phyloP scores from a whole-genome alignment of 2,888 invertebrate genomes.

The Beris chalybata region DNA sequence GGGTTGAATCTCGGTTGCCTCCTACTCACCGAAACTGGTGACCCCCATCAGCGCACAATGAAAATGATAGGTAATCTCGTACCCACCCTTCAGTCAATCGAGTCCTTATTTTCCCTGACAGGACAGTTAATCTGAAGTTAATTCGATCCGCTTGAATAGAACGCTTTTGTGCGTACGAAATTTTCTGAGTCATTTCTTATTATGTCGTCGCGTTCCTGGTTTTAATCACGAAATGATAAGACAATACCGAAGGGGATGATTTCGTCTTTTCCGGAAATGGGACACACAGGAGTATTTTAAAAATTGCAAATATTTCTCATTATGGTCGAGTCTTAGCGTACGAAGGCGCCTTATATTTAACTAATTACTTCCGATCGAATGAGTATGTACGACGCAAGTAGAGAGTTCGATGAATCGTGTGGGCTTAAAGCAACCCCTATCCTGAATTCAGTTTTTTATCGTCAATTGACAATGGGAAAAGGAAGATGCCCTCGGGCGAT shows the following conservation, averaged over 20 bases:
- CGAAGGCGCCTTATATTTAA: constrained; percentile 7
- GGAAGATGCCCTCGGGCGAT: constrained; percentile 29
- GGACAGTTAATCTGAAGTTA: constrained; percentile 39
- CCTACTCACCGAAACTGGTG: constrained; percentile 1
- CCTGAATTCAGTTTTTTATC: constrained; percentile 6
- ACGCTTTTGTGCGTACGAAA: constrained; percentile 25
- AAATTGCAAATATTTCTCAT: background rate
- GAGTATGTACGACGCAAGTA: background rate
- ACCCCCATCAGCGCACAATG: background rate
- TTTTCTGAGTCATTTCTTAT: constrained; percentile 36
- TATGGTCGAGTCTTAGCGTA: too few relatives aligned
- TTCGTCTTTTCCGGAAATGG: background rate
- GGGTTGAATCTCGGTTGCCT: constrained; percentile 20
- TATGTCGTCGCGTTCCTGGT: constrained; percentile 25
- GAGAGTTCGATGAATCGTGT: background rate
- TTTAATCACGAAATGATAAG: constrained; percentile 34
- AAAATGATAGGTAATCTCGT: constrained; percentile 8
- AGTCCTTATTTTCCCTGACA: constrained; percentile 26
- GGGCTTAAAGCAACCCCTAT: background rate
- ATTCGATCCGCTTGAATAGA: constrained; percentile 38
- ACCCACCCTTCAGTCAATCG: constrained; percentile 17
- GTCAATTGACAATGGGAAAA: constrained; percentile 12
- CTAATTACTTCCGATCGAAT: constrained; percentile 25
- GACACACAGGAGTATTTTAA: too few relatives aligned
- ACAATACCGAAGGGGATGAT: background rate